A percentile compares a stretch with the other conserved stretches of the same genome.
phyloP scores from a whole-genome alignment of 2,113 vertebrate species.

The Clupea harengus region DNA sequence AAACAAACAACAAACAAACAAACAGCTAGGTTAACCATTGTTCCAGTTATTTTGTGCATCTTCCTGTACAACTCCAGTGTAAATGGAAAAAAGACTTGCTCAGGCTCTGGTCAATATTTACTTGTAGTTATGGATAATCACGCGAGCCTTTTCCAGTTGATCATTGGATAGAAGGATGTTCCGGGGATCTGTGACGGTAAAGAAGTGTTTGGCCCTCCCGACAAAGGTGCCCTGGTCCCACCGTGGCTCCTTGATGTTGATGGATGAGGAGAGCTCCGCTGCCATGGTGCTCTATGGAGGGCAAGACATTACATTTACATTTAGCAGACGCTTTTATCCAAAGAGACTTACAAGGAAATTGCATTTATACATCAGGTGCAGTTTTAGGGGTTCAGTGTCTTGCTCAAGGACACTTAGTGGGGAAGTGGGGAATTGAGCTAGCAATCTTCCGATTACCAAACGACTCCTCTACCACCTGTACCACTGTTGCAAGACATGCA shows the following conservation, averaged over 20 bases:
- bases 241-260: conserved; percentile 93
- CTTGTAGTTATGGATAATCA: conserved; percentile 91
- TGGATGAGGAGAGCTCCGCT: conserved; percentile 79
- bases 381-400: too few relatives aligned
- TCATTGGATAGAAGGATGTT: conserved; percentile 87
- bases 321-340: too few relatives aligned
- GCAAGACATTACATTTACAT: background rate
- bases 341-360: too few relatives aligned
- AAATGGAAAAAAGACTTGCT: background rate
- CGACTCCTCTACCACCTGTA: too few relatives aligned
- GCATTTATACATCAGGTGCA: too few relatives aligned
- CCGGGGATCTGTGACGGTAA: conserved; percentile 95
- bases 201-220: conserved; percentile 93
- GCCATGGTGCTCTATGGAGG: conserved; percentile 81
- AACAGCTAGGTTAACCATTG: background rate
- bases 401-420: too few relatives aligned
- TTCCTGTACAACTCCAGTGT: background rate
- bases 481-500: background rate
- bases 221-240: conserved; percentile 95
- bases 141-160: conserved; percentile 80
- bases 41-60: background rate
- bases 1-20: background rate
- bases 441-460: too few relatives aligned
- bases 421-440: too few relatives aligned
- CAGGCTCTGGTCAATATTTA: conserved; percentile 51